Conservation (phyloP, 2,797 vertebrate genomes). For the Choloepus didactylus region DNA sequence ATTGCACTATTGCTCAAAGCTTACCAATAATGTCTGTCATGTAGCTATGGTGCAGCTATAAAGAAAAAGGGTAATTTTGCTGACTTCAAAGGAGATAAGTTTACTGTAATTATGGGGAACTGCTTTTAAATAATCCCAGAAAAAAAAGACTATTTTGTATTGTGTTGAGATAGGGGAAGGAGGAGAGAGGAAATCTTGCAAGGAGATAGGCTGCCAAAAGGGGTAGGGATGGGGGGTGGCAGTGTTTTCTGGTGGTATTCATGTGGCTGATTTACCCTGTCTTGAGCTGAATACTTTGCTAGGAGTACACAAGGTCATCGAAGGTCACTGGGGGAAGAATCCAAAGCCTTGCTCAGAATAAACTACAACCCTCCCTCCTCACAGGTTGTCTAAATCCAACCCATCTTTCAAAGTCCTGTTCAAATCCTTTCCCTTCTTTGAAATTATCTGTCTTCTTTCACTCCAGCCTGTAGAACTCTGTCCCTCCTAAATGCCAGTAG, state of each 20-base stretch:
- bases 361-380: not conserved
- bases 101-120: slow-evolving; percentile 77
- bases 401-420: not conserved
- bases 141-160: slow-evolving; percentile 72
- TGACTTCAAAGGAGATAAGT: slow-evolving; percentile 73
- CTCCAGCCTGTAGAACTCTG: not conserved
- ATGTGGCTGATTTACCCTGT: not conserved
- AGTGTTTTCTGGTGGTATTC: not conserved
- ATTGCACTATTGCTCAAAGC: slow-evolving; percentile 46
- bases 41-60: not conserved
- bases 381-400: not conserved
- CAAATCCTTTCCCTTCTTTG: not conserved
- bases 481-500: not conserved
- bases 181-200: not conserved
- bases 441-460: not conserved
- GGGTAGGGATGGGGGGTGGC: not conserved
- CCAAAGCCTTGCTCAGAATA: not conserved
- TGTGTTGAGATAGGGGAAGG: slow-evolving; percentile 32
- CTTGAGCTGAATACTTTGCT: not conserved
- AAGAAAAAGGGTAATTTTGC: slow-evolving; percentile 78
- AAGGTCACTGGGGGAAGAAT: slow-evolving; percentile 23
- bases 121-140: slow-evolving; percentile 65
- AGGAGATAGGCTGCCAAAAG: not conserved
- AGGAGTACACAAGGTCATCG: slow-evolving; percentile 49
- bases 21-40: slow-evolving; percentile 66